Evolutionary conservation across 2,888 invertebrate genomes (phyloP), one percentile per base, ranked within the genome.

Genomic region (Mayetiola destructor): DNA sequence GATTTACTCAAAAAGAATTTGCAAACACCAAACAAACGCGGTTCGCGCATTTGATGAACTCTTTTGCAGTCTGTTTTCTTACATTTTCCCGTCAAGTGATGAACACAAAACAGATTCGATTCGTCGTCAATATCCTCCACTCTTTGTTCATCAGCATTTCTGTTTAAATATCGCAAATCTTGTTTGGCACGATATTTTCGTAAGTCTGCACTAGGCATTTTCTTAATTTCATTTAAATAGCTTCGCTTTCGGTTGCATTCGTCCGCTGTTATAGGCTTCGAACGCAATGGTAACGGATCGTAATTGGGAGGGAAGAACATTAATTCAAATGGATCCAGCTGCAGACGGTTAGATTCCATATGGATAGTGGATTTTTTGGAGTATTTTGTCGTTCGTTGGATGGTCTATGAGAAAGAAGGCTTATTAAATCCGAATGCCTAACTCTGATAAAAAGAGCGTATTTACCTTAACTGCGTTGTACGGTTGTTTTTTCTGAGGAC

Each of bases 121-220:
- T 37, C n/a, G 14, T 37, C 37, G n/a, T 27, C 53, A 32, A 6
- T 10, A 27, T 48, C 3, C 6, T 27, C 3, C 2, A n/a, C 2
- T 32, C 18, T 18, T 37, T 16, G 27, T 4, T 42, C 3, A n/a
- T 29, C 23, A n/a, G 29, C 29, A 52, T 52, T 52, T 52, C 29
- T 27, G n/a, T 53, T 16, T 32, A 32, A 10, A 53, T 53, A 53
- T 32, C 53, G 53, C 20, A 27, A 23, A 48, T 48, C 48, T n/a
- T 9, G 27, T n/a, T 53, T 32, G 2, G 9, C 6, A 30, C 53
- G 30, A 3, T 29, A 53, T 5, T 16, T 20, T 18, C 53, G 53
- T 53, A 2, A 18, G 3, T 53, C 10, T 2, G 29, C 53, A 16
- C 20, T 8, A 3, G 5, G 2, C 18, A 18, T 53, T 27, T n/a